Evolutionary conservation across 2,888 invertebrate species (phyloP).

Genomic region (Dicyrtoma fusca): DNA sequence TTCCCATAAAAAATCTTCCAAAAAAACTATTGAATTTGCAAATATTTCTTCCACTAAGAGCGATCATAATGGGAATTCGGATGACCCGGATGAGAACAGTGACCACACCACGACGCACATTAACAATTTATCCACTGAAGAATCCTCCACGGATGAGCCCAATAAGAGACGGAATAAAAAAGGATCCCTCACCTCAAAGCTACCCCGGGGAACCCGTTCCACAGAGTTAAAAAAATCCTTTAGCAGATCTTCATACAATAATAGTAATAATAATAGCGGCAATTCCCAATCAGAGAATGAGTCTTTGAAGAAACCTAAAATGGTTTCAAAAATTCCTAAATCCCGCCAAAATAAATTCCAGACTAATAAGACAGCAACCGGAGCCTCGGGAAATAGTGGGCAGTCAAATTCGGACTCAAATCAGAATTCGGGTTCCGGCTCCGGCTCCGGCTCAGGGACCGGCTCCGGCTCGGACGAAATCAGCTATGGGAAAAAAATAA

Average conservation of each 20-base stretch:
- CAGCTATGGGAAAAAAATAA: conserved; percentile 46
- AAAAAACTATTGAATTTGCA: background rate
- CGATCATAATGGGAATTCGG: background rate
- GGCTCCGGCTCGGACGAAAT: conserved; percentile 44
- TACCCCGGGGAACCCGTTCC: background rate
- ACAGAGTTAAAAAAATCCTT: conserved; percentile 9
- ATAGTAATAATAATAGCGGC: too few species aligned
- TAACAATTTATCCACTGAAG: conserved; percentile 4
- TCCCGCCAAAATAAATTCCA: background rate
- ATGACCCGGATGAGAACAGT: background rate
- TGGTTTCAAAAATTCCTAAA: background rate
- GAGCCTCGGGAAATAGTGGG: too few species aligned
- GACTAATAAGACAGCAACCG: background rate
- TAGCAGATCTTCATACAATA: background rate
- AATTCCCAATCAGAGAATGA: too few species aligned
- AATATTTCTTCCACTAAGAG: background rate
- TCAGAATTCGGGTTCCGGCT: background rate
- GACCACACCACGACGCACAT: background rate
- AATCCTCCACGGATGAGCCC: conserved; percentile 16
- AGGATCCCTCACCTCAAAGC: too few species aligned
- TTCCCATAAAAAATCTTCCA: background rate
- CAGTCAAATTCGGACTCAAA: too few species aligned
- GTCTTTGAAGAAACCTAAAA: background rate
- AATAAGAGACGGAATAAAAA: background rate
- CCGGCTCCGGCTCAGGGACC: conserved; percentile 17